Conservation (phyloP, 2,113 vertebrate species). For the Calypte anna region DNA sequence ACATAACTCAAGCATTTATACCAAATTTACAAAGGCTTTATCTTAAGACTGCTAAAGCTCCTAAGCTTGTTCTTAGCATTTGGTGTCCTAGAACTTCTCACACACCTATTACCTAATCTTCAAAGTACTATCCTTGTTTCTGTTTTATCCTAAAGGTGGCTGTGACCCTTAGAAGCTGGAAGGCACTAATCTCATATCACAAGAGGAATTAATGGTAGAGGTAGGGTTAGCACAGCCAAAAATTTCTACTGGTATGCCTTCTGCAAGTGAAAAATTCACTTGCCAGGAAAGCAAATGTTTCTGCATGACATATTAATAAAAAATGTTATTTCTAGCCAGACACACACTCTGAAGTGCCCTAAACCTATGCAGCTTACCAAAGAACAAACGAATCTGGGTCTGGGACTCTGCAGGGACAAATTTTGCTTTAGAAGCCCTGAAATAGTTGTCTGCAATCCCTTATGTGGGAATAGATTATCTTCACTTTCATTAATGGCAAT, state of each 20-base stretch:
- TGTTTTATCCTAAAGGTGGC: not conserved
- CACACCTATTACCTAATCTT: not conserved
- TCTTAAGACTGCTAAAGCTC: not conserved
- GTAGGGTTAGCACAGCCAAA: not conserved
- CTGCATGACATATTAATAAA: not conserved
- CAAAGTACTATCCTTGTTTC: not conserved
- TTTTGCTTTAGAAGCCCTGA: not conserved
- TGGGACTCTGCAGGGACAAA: not conserved
- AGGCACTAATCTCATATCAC: not conserved
- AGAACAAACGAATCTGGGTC: not conserved
- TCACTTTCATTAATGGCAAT: not conserved
- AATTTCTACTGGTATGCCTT: not conserved
- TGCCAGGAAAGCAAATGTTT: not conserved
- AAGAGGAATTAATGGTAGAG: not conserved
- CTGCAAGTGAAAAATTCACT: not conserved
- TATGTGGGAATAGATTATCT: not conserved
- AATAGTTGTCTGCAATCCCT: not conserved
- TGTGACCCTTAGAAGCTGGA: not conserved
- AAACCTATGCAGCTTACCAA: not conserved
- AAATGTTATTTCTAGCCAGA: not conserved
- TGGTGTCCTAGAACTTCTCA: not conserved
- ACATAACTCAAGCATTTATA: not conserved
- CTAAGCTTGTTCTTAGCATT: not conserved
- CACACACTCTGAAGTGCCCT: not conserved
- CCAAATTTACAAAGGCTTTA: conserved; percentile 1